phyloP scores from a whole-genome alignment of 2,113 vertebrate genomes.

The Neomonachus schauinslandi region DNA sequence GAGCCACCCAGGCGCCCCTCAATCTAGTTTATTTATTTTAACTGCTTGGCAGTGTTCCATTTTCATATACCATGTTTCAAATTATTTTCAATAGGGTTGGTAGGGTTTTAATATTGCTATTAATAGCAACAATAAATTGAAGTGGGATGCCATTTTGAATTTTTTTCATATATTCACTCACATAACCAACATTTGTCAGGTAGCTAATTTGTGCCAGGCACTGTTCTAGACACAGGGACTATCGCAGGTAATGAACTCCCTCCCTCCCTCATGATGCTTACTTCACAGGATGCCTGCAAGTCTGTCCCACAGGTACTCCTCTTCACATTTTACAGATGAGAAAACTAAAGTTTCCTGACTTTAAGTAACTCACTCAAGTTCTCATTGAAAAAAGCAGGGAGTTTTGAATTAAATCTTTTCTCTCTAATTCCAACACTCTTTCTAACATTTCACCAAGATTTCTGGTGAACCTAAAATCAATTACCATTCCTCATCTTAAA shows the following conservation, averaged over 20 bases:
- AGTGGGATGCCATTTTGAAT: neutral
- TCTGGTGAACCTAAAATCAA: neutral
- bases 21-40: neutral
- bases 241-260: neutral
- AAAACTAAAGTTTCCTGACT: neutral
- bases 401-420: neutral
- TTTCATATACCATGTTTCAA: neutral
- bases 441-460: neutral
- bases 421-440: neutral
- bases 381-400: neutral
- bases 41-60: neutral
- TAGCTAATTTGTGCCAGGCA: neutral
- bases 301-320: neutral
- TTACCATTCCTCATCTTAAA: neutral
- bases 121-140: neutral
- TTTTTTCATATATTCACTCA: neutral
- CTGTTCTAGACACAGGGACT: neutral
- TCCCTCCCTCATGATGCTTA: neutral
- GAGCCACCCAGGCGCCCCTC: neutral
- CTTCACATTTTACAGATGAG: neutral
- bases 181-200: neutral
- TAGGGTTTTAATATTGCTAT: neutral
- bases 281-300: neutral
- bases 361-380: neutral
- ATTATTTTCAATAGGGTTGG: neutral